Conservation (phyloP, 2,888 invertebrate species). For the Lypha dubia region DNA sequence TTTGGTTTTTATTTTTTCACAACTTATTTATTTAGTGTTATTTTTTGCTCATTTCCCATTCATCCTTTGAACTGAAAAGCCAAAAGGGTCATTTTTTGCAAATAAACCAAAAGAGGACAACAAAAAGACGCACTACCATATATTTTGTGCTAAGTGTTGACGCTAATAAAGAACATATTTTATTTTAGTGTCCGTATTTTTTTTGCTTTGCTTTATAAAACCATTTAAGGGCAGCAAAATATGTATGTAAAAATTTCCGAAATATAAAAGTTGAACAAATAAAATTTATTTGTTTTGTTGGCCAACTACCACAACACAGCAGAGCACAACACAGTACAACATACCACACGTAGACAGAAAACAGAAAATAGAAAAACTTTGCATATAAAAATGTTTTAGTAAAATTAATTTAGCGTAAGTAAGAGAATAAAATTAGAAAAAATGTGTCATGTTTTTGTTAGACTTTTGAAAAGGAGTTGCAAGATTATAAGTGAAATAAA, state of each 20-base stretch:
- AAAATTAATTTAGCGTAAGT: constrained; percentile 70
- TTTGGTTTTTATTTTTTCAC: constrained; percentile 43
- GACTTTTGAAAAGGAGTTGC: neutral
- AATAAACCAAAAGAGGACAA: constrained; percentile 15
- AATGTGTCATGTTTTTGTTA: constrained; percentile 52
- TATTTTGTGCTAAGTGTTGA: constrained; percentile 71
- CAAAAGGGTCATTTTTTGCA: constrained; percentile 66
- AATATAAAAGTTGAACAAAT: constrained; percentile 31
- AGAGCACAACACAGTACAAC: too few species aligned
- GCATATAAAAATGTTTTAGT: constrained; percentile 71
- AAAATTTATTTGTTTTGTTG: constrained; percentile 70
- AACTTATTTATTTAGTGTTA: constrained; percentile 22
- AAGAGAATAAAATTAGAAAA: constrained; percentile 37
- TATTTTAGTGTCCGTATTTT: constrained; percentile 49
- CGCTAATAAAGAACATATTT: constrained; percentile 71
- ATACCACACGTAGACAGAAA: constrained; percentile 5
- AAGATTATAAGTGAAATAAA: constrained; percentile 37
- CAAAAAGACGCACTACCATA: constrained; percentile 18
- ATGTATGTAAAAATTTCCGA: constrained; percentile 20
- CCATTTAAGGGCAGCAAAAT: constrained; percentile 51
- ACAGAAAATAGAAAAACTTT: constrained; percentile 51
- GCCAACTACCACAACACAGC: constrained; percentile 45
- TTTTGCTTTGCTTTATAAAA: constrained; percentile 29
- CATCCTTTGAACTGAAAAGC: constrained; percentile 23
- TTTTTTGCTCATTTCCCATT: too few species aligned